phyloP scores from a whole-genome alignment of 2,113 vertebrate genomes.

The Amphilophus citrinellus region DNA sequence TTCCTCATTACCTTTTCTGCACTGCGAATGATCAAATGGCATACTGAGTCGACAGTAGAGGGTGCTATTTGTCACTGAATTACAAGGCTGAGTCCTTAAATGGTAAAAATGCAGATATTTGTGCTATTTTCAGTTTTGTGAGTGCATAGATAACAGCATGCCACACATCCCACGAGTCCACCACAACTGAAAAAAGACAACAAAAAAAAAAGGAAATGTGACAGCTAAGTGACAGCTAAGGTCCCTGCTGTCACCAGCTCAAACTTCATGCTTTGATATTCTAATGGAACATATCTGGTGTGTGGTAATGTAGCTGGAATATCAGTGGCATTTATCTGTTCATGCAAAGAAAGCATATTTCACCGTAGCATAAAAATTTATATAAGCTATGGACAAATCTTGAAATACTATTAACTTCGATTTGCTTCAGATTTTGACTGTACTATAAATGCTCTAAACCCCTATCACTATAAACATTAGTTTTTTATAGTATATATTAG shows the following conservation, averaged over 20 bases:
- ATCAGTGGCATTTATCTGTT: background rate
- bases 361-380: background rate
- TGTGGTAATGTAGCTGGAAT: background rate
- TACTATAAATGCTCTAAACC: background rate
- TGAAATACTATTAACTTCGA: background rate
- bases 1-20: conserved; percentile 23
- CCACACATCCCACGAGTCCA: conserved; percentile 13
- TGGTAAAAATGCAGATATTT: background rate
- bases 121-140: background rate
- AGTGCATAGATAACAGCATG: background rate
- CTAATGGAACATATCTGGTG: background rate
- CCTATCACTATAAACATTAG: background rate
- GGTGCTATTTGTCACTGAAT: conserved; percentile 18
- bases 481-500: background rate
- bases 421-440: background rate
- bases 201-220: background rate
- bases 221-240: conserved; percentile 25
- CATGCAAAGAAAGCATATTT: background rate
- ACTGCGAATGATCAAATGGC: conserved; percentile 13
- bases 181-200: background rate
- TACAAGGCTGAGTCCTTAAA: background rate
- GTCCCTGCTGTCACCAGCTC: conserved; percentile 21
- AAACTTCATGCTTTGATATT: conserved; percentile 17
- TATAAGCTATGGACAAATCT: background rate
- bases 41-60: conserved; percentile 29